phyloP scores from a whole-genome alignment of 2,888 invertebrate genomes.

The Meta bourneti region DNA sequence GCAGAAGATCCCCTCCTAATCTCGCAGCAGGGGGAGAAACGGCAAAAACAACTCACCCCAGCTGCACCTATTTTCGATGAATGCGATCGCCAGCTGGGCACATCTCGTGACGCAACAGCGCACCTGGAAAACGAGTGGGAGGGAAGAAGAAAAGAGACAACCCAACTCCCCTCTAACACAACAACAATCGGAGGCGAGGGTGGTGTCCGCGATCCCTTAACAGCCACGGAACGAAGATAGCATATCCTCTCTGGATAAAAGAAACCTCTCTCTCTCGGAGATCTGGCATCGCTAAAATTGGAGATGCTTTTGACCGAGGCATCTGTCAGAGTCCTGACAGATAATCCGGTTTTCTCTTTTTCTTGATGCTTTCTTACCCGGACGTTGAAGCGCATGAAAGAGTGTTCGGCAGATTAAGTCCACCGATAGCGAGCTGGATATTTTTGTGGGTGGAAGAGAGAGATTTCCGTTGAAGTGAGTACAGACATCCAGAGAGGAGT shows the following conservation, averaged over 20 bases:
- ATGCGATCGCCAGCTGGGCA: slow-evolving; percentile 21
- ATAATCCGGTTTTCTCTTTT: slow-evolving; percentile 46
- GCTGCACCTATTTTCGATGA: not conserved
- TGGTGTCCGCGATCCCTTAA: not conserved
- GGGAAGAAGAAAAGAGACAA: not conserved
- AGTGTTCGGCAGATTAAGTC: slow-evolving; percentile 45
- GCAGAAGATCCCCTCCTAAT: not conserved
- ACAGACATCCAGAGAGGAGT: not conserved
- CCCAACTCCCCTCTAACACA: not conserved
- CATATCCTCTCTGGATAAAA: not conserved
- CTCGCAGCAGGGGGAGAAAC: not conserved
- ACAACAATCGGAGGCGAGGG: not conserved
- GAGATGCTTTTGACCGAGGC: slow-evolving; percentile 61
- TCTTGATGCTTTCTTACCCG: not conserved
- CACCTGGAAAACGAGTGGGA: slow-evolving; percentile 19
- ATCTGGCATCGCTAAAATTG: slow-evolving; percentile 53
- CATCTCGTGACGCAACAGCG: slow-evolving; percentile 7
- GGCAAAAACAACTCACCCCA: not conserved
- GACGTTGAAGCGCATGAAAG: not conserved
- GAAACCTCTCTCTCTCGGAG: not conserved
- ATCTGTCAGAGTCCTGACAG: slow-evolving; percentile 61
- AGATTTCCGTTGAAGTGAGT: slow-evolving; percentile 30
- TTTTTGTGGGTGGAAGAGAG: slow-evolving; percentile 26
- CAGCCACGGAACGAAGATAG: slow-evolving; percentile 1
- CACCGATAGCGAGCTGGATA: slow-evolving; percentile 42